These are phyloP conservation scores for Meiosimyza platycephala DNA, from an alignment of 2,888 invertebrate species.

Conservation along the genomic window DNA sequence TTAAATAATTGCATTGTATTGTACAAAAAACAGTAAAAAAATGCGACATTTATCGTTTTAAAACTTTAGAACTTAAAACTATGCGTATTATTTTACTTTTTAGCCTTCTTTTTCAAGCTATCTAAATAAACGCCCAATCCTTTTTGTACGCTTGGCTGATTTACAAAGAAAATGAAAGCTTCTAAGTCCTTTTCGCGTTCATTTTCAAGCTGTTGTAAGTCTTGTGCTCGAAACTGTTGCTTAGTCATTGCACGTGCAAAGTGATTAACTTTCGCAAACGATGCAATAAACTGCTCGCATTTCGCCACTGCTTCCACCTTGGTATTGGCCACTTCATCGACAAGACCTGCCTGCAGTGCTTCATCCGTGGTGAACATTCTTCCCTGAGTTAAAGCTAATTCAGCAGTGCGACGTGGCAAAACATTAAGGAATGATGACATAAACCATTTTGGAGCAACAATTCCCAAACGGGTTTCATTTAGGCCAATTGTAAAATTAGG, in stretches of 20 bases:
- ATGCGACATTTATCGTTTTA: not conserved
- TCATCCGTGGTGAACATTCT: slow-evolving; percentile 80
- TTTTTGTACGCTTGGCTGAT: slow-evolving; percentile 77
- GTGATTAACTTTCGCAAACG: slow-evolving; percentile 76
- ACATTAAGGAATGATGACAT: slow-evolving; percentile 74
- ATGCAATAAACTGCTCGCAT: slow-evolving; percentile 75
- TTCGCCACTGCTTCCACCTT: slow-evolving; percentile 77
- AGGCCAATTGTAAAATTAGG: slow-evolving; percentile 85
- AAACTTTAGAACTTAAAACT: not conserved
- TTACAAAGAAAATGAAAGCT: slow-evolving; percentile 72
- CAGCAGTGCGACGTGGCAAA: slow-evolving; percentile 77
- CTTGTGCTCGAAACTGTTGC: slow-evolving; percentile 68
- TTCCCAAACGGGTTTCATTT: slow-evolving; percentile 87
- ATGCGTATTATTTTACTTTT: slow-evolving; percentile 44
- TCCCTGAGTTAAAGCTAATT: slow-evolving; percentile 80
- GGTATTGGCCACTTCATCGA: slow-evolving; percentile 79
- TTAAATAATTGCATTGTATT: not conserved
- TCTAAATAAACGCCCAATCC: slow-evolving; percentile 79
- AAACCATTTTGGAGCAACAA: slow-evolving; percentile 83
- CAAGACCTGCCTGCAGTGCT: slow-evolving; percentile 79
- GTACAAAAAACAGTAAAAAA: slow-evolving; percentile 23
- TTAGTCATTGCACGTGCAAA: slow-evolving; percentile 73
- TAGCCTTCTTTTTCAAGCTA: slow-evolving; percentile 72
- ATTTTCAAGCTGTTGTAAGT: slow-evolving; percentile 70
- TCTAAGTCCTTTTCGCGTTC: slow-evolving; percentile 75